Conservation (phyloP, 2,797 vertebrate species). For the Rhincodon typus region DNA sequence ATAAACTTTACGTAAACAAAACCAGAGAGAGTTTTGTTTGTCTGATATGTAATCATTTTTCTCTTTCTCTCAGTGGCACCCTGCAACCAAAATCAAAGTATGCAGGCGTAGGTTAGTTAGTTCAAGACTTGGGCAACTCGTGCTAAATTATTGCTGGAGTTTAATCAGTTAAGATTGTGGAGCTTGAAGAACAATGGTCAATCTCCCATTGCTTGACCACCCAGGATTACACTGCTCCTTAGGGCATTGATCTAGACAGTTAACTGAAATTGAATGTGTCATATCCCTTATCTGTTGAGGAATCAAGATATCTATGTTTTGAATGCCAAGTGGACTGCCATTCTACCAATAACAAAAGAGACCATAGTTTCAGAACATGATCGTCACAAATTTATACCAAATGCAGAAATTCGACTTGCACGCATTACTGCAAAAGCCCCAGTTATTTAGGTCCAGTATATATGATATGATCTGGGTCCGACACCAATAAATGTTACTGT, state of each 20-base stretch:
- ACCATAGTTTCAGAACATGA: not conserved
- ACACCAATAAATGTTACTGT: not conserved
- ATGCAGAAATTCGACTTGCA: not conserved
- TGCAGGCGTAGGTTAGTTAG: not conserved
- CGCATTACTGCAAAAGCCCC: not conserved
- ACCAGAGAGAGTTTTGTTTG: not conserved
- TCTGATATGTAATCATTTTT: not conserved
- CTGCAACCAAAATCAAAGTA: not conserved
- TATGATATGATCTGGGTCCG: not conserved
- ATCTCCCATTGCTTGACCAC: not conserved
- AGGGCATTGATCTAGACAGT: not conserved
- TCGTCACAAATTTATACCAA: not conserved
- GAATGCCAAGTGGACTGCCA: not conserved
- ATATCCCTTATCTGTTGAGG: not conserved
- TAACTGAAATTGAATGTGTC: not conserved
- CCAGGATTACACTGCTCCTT: not conserved
- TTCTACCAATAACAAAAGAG: not conserved
- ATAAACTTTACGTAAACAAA: not conserved
- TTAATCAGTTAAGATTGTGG: not conserved
- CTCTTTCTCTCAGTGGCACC: not conserved
- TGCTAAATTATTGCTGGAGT: not conserved
- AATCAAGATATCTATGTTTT: not conserved
- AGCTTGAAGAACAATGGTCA: not conserved
- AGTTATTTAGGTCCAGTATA: not conserved
- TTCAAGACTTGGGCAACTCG: not conserved